Base-by-base conservation (phyloP, 2,113 vertebrate species). In the Perognathus longimembris region DNA sequence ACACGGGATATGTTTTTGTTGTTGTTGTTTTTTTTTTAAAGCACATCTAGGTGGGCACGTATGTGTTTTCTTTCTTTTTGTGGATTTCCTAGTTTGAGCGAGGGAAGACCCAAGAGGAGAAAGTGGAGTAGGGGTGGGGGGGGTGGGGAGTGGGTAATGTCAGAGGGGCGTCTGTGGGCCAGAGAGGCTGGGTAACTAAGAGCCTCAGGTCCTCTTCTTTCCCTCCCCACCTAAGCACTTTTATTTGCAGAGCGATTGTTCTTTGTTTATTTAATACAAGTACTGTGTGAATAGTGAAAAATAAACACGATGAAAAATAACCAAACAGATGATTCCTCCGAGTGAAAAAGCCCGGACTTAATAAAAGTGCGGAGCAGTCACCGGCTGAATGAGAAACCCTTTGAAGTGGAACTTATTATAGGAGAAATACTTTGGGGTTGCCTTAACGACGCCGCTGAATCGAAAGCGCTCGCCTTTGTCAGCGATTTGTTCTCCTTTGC, bases 391-490 rank as follows among this genome's bases (percentile, higher is more conserved):
- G 99, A 98, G 98, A 98, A 99, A 98, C 97, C 98, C 99, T 99
- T 99, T 99, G 99, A 99, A 99, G 99, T 99, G 98, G 98, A 99
- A 99, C 99, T 99, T 99, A 99, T 99, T 99, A 99, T 99, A 98
- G 98, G 98, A 99, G 98, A 98, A 99, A 99, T 99, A 99, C 98
- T 99, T 99, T 95, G 97, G 96, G 99, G 99, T 99, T 99, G 99
- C 99, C 99, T 98, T 99, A 99, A 99, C 99, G 98, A 99, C 99
- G 99, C 98, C 85, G 98, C 98, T 99, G 98, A 99, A 99, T 99
- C 98, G 99, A 99, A 99, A 99, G 98, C 98, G 98, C 98, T 96
- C 95, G 95, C 97, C 98, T 99, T 99, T 99, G 99, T 99, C 99
- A 98, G 97, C 99, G 99, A 99, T 99, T 99, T 99, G 99, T 99